Percentiles rank a stretch among this genome's conserved stretches.
Conservation (phyloP, 1,140 invertebrate species). For the Kradibia gibbosae region DNA sequence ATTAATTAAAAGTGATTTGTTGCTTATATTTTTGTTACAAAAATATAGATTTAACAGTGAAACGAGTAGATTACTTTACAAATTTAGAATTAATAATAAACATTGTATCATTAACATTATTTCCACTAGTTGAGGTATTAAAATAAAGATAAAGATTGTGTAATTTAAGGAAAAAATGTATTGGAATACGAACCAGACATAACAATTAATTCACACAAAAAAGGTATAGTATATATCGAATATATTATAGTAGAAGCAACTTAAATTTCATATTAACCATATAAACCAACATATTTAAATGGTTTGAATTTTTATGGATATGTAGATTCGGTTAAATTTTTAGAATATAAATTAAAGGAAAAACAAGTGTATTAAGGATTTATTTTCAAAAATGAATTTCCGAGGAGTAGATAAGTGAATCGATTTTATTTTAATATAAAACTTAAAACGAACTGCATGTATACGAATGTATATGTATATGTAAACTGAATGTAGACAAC, state of each 20-base stretch:
- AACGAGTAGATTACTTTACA: not conserved
- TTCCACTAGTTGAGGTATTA: not conserved
- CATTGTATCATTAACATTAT: not conserved
- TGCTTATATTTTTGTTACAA: not conserved
- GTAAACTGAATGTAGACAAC: not conserved
- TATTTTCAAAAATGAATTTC: too few species aligned
- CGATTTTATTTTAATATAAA: conserved; percentile 16
- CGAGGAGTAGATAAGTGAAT: too few species aligned
- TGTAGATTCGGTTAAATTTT: not conserved
- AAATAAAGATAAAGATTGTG: not conserved
- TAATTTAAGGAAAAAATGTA: not conserved
- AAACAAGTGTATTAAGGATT: too few species aligned
- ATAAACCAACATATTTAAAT: not conserved
- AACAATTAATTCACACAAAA: not conserved
- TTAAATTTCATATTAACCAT: conserved; percentile 1
- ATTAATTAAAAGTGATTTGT: not conserved
- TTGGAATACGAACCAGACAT: not conserved
- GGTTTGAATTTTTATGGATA: not conserved
- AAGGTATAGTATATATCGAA: too few species aligned
- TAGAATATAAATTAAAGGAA: not conserved
- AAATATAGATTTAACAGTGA: not conserved
- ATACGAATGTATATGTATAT: conserved; percentile 1
- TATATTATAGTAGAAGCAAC: not conserved
- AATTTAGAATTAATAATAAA: too few species aligned
- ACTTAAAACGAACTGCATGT: not conserved